A percentile compares a stretch with the other conserved stretches of the same genome.
These are phyloP conservation scores for Hypomecis punctinalis DNA, from an alignment of 2,888 invertebrate species.

Conservation along the genomic window DNA sequence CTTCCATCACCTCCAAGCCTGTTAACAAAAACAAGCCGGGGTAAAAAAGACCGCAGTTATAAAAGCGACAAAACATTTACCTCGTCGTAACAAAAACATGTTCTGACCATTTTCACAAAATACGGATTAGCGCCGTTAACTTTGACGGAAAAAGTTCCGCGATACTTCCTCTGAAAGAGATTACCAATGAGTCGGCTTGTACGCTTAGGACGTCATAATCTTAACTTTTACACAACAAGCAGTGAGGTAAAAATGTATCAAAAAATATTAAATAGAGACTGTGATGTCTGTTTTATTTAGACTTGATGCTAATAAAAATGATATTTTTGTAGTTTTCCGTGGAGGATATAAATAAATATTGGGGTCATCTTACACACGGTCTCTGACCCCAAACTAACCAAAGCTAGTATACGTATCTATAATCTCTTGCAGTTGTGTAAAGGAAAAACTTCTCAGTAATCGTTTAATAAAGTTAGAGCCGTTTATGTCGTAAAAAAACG, in stretches of 20 bases:
- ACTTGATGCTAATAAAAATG: no score
- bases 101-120: constrained; percentile 33
- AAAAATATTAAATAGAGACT: background rate
- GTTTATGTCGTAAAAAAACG: no score
- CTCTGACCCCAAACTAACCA: no score
- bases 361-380: no score
- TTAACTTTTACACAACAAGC: constrained; percentile 16
- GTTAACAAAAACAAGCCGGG: constrained; percentile 3
- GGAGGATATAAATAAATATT: no score
- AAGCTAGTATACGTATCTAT: no score
- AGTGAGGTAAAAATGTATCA: constrained; percentile 1
- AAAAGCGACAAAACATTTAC: constrained; percentile 23
- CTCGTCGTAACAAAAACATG: constrained; percentile 24
- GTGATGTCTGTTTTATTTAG: no score
- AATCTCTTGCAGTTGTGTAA: no score
- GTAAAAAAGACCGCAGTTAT: background rate
- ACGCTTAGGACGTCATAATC: constrained; percentile 12
- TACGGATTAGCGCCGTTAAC: constrained; percentile 33
- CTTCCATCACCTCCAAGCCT: background rate
- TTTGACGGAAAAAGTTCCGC: constrained; percentile 36
- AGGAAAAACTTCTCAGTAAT: no score
- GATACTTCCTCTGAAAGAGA: constrained; percentile 34
- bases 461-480: no score
- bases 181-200: constrained; percentile 30
- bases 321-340: no score